phyloP scores from a whole-genome alignment of 2,888 invertebrate species.

The Archaeoteleia sp. region DNA sequence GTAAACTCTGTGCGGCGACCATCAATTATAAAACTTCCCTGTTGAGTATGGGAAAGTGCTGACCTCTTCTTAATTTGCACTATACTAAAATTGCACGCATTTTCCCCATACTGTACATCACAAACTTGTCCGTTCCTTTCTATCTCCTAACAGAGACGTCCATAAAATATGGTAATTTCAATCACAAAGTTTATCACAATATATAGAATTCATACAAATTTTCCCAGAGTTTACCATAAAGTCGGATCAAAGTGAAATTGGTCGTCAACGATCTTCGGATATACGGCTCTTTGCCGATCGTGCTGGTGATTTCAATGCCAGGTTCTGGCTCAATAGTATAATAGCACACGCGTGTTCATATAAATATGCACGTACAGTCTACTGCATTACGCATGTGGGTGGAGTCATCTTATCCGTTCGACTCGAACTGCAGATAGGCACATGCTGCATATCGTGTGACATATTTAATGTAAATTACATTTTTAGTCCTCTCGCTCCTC shows the following conservation, averaged over 20 bases:
- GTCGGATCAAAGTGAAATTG: slow-evolving; percentile 1
- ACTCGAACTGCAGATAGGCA: slow-evolving; percentile 1
- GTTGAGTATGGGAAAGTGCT: no score
- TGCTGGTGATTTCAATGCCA: slow-evolving; percentile 63
- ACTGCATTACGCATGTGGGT: slow-evolving; percentile 11
- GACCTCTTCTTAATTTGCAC: no score
- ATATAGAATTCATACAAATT: no score
- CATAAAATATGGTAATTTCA: no score
- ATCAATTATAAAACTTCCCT: no score
- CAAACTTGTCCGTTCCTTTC: no score
- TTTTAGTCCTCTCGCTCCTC: slow-evolving; percentile 17
- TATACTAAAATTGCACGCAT: no score
- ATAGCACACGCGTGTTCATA: slow-evolving; percentile 11
- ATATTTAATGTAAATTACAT: slow-evolving; percentile 33
- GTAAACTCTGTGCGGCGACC: no score
- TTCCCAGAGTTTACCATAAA: no score
- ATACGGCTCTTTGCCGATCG: slow-evolving; percentile 28
- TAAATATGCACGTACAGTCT: background rate
- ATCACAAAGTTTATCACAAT: no score
- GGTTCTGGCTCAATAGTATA: slow-evolving; percentile 52
- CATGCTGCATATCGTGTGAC: background rate
- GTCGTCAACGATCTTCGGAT: slow-evolving; percentile 16
- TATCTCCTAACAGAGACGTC: no score
- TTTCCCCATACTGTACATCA: no score
- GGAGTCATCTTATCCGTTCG: slow-evolving; percentile 8